Evolutionary conservation across 2,797 vertebrate genomes (phyloP), one percentile per base, ranked within the genome.

Genomic region (Graptemys geographica): DNA sequence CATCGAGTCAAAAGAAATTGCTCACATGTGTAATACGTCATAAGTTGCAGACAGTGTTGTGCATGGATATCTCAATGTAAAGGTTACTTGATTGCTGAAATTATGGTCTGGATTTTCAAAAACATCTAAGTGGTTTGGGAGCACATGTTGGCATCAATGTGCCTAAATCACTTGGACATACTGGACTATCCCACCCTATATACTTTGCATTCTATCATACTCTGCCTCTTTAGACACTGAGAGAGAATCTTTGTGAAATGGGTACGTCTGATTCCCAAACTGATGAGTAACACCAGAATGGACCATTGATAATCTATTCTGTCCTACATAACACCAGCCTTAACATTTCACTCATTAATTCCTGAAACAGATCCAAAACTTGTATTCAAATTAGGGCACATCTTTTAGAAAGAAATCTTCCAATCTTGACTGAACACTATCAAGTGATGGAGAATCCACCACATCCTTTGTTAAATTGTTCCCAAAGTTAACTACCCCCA

Each of bases 371-470:
- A 62, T 25, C 87, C 79, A 21, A 0, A 41, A 23, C 65, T 6
- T 11, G n/a, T 72, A 72, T 41, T 41, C 37, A 37, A 23, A 72
- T 41, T 69, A 69, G n/a, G 65, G 19, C 19, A 69, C 23, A 33
- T 33, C 44, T 10, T 25, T 2, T 2, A 83, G 33, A n/a, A 23
- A 37, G 57, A 82, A 23, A 84, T 76, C 74, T 15, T 57, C 47
- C 72, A 33, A 47, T 2, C 51, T 88, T 87, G 59, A 47, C 52
- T 27, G 49, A 28, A 72, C 9, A 4, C n/a, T 4, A 0, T 0
- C 2, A 69, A 83, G 27, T 49, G 19, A 49, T 0, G 3, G 55
- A 21, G 53, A 83, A 33, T 13, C 47, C 74, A 47, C 11, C n/a
- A 3, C 11, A 5, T 53, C 56, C 41, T 76, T 44, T 0, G 4